Conservation (phyloP, 2,113 vertebrate species). For the Cygnus atratus region DNA sequence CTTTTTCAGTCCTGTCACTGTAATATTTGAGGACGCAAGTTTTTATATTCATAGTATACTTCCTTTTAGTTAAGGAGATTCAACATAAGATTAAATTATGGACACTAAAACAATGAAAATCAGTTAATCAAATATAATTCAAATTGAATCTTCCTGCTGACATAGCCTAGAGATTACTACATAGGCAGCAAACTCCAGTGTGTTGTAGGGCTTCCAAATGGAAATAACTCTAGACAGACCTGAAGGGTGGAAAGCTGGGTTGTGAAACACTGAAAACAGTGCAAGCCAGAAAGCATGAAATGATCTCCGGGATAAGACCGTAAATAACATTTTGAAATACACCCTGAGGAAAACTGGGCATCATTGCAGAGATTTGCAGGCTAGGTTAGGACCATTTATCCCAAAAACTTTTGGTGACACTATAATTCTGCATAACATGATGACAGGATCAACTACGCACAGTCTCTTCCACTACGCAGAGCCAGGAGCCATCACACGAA, state of each 20-base stretch:
- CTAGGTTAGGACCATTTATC: not conserved
- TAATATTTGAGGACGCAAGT: not conserved
- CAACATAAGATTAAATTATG: not conserved
- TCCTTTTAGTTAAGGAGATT: not conserved
- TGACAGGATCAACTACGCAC: accelerated
- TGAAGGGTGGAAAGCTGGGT: not conserved
- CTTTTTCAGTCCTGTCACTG: not conserved
- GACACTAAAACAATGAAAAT: not conserved
- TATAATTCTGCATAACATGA: not conserved
- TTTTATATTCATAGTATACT: not conserved
- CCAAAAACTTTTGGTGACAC: not conserved
- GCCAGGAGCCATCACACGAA: not conserved
- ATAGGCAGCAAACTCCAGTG: not conserved
- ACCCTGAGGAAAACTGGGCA: not conserved
- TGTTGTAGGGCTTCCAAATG: not conserved
- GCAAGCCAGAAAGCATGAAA: not conserved
- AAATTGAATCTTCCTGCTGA: not conserved
- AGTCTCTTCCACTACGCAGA: not conserved
- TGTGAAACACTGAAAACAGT: not conserved
- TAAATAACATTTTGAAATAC: not conserved
- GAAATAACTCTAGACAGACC: not conserved
- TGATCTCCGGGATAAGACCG: not conserved
- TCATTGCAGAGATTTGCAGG: not conserved
- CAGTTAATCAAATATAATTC: not conserved
- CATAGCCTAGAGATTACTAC: not conserved